These are phyloP conservation scores for Mastigias papua DNA, from an alignment of 30 jellyfish, hydroid and myxozoan genomes.

Conservation along the genomic window DNA sequence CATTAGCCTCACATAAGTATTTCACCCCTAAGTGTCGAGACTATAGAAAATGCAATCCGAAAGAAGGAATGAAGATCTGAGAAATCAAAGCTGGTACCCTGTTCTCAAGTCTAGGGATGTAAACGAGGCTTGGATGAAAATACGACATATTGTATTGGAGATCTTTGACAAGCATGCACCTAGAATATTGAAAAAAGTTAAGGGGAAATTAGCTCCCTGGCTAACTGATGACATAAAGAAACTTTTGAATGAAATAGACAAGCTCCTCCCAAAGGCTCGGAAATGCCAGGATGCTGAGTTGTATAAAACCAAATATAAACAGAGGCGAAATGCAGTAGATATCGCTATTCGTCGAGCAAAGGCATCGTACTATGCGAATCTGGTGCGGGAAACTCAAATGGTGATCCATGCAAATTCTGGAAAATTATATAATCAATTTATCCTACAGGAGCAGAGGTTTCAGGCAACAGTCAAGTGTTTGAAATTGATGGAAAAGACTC, in stretches of 20 bases:
- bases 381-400: conserved; percentile 40
- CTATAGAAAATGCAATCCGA: conserved; percentile 54
- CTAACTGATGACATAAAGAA: conserved; percentile 44
- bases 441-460: conserved; percentile 9
- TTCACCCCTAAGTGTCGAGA: conserved; percentile 81
- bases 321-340: conserved; percentile 41
- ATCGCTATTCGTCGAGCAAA: conserved; percentile 57
- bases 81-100: conserved; percentile 42
- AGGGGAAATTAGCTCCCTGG: conserved; percentile 80
- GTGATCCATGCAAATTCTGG: conserved; percentile 68
- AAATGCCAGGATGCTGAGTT: conserved; percentile 15
- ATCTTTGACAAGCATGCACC: conserved; percentile 72
- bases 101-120: conserved; percentile 13
- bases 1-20: too few relatives aligned
- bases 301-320: conserved; percentile 33
- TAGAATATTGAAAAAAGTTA: conserved; percentile 31
- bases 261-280: conserved; percentile 34
- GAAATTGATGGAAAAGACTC: conserved; percentile 50
- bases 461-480: neutral
- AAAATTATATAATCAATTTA: conserved; percentile 19
- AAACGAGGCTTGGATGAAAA: conserved; percentile 70
- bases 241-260: conserved; percentile 55
- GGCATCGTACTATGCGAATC: conserved; percentile 15
- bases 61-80: conserved; percentile 22
- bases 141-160: conserved; percentile 30